Percentiles rank a stretch among this genome's conserved stretches.
These are phyloP conservation scores for Eufriesea mexicana DNA, from an alignment of 1,140 invertebrate genomes.

Conservation along the genomic window DNA sequence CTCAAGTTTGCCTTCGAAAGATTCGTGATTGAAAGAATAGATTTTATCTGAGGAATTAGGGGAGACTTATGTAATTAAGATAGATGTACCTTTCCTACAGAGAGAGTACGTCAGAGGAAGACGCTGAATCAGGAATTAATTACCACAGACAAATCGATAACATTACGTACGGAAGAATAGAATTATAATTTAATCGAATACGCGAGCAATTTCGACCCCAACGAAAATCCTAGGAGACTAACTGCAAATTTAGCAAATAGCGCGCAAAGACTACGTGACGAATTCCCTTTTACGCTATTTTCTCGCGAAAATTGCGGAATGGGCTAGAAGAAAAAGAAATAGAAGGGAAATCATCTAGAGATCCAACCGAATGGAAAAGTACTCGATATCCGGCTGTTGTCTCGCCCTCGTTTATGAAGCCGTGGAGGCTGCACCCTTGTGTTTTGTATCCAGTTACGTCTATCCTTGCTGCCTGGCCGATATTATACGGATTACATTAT, in stretches of 20 bases:
- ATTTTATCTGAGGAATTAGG: too few relatives aligned
- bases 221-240: too few relatives aligned
- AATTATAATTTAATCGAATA: not conserved
- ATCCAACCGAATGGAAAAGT: slow-evolving; percentile 47
- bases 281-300: too few relatives aligned
- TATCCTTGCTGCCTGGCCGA: slow-evolving; percentile 36
- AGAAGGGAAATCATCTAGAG: slow-evolving; percentile 1
- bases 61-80: too few relatives aligned
- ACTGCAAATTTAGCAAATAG: not conserved
- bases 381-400: slow-evolving; percentile 39
- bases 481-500: slow-evolving; percentile 68
- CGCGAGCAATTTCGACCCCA: too few relatives aligned
- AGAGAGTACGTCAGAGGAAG: too few relatives aligned
- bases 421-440: slow-evolving; percentile 32
- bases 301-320: not conserved
- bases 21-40: too few relatives aligned
- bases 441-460: slow-evolving; percentile 57
- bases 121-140: too few relatives aligned
- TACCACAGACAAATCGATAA: too few relatives aligned
- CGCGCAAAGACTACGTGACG: not conserved
- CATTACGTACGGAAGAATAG: not conserved
- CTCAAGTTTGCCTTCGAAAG: too few relatives aligned
- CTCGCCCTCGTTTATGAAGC: slow-evolving; percentile 55
- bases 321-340: not conserved
- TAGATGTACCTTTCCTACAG: too few relatives aligned